A percentile compares a stretch with the other conserved stretches of the same genome.
Evolutionary conservation across 2,888 invertebrate species (phyloP).

Genomic region (Horisme vitalbata): DNA sequence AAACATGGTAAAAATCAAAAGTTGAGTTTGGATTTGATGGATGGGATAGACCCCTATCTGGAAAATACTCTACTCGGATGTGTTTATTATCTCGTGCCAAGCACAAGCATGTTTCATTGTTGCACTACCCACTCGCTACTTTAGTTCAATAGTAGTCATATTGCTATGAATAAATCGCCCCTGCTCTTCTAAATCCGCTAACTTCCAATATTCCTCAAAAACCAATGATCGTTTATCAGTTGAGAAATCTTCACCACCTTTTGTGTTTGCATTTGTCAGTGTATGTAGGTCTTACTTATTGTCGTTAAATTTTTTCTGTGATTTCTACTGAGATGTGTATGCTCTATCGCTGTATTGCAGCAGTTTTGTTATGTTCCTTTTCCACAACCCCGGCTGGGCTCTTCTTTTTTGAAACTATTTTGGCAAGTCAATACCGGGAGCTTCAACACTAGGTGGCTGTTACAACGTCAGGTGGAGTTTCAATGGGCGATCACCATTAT

Average conservation of each 20-base stretch:
- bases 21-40: background rate
- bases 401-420: conserved; percentile 18
- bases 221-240: background rate
- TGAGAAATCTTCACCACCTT: background rate
- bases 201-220: too few species aligned
- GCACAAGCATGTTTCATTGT: too few species aligned
- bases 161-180: conserved; percentile 15
- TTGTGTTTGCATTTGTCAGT: conserved; percentile 19
- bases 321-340: conserved; percentile 24
- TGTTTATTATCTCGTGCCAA: too few species aligned
- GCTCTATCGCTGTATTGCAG: conserved; percentile 23
- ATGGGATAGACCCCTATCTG: too few species aligned
- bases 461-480: conserved; percentile 19
- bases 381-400: conserved; percentile 23
- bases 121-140: too few species aligned
- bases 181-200: conserved; percentile 12
- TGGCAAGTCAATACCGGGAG: background rate
- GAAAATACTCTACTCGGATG: too few species aligned
- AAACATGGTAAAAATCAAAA: background rate
- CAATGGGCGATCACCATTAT: too few species aligned
- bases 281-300: conserved; percentile 25
- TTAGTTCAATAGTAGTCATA: conserved; percentile 22
- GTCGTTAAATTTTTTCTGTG: conserved; percentile 19
- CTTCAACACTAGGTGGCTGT: background rate
- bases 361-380: conserved; percentile 24